phyloP scores from a whole-genome alignment of 2,113 vertebrate species.

The Etheostoma cragini region DNA sequence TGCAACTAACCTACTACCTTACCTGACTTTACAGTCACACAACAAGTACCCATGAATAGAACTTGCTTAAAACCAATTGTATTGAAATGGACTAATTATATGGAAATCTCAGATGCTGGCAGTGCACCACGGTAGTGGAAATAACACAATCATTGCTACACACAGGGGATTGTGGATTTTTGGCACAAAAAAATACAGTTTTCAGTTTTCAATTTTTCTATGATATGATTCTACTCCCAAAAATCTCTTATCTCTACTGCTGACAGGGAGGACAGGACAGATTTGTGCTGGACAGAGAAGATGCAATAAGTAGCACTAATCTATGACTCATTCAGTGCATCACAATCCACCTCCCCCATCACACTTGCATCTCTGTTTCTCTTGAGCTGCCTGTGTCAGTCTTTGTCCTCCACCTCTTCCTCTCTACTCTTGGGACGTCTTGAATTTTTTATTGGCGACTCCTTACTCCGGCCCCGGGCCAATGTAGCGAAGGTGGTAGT shows the following conservation, averaged over 20 bases:
- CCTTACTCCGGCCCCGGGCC: slow-evolving; percentile 32
- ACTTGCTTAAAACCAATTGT: background rate
- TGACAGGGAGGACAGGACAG: slow-evolving; percentile 37
- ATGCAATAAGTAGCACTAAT: slow-evolving; percentile 65
- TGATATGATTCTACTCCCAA: background rate
- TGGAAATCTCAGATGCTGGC: background rate
- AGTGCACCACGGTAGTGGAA: background rate
- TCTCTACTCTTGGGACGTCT: slow-evolving; percentile 17
- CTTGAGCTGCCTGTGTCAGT: slow-evolving; percentile 4
- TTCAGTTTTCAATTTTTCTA: too few species aligned
- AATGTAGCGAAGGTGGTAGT: slow-evolving; percentile 16
- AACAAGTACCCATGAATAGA: background rate
- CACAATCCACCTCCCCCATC: slow-evolving; percentile 53
- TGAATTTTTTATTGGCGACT: slow-evolving; percentile 51
- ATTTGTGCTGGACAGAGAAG: slow-evolving; percentile 49
- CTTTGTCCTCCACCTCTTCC: slow-evolving; percentile 32
- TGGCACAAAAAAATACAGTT: background rate
- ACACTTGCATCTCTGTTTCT: slow-evolving; percentile 33
- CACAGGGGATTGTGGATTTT: background rate
- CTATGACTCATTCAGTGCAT: slow-evolving; percentile 66
- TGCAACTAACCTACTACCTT: background rate
- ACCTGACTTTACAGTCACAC: background rate
- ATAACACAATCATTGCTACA: background rate
- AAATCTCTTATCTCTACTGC: background rate
- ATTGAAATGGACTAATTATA: background rate